Evolutionary conservation across 2,888 invertebrate species (phyloP).

Genomic region (Andrena trimmerana): DNA sequence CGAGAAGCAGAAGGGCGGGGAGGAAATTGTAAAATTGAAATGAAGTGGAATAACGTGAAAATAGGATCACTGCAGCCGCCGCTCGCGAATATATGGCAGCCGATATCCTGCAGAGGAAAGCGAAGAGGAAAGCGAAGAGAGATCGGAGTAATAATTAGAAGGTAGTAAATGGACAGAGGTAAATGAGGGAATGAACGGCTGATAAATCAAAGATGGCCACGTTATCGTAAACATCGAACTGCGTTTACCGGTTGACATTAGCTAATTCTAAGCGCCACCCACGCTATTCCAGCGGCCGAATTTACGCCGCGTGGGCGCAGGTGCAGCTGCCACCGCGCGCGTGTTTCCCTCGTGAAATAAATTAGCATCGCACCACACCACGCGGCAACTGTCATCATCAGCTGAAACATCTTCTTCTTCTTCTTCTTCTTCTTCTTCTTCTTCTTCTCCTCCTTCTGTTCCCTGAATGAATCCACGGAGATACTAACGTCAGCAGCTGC

Average conservation of each 20-base stretch:
- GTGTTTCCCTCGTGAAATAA: conserved; percentile 38
- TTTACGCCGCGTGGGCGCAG: conserved; percentile 68
- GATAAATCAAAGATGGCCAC: not conserved
- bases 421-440: not conserved
- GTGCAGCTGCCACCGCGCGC: conserved; percentile 58
- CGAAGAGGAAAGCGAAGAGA: not conserved
- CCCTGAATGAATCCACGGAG: conserved; percentile 52
- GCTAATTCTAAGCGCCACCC: conserved; percentile 73
- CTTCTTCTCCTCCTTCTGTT: conserved; percentile 2
- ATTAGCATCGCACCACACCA: conserved; percentile 35
- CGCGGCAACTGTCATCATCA: conserved; percentile 25
- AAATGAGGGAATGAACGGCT: not conserved
- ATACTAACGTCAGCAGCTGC: conserved; percentile 38
- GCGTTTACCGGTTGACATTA: conserved; percentile 41
- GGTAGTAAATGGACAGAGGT: not conserved
- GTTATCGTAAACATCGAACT: conserved; percentile 3
- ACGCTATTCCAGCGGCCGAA: conserved; percentile 67
- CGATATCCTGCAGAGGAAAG: not conserved
- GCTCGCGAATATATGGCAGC: not conserved
- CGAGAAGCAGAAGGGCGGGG: no score
- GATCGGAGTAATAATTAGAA: not conserved
- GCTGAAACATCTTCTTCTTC: conserved; percentile 1
- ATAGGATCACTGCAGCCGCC: not conserved
- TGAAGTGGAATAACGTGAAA: not conserved
- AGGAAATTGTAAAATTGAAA: not conserved